Evolutionary conservation across 2,888 invertebrate genomes (phyloP).

Genomic region (Dolichomitus sp.): DNA sequence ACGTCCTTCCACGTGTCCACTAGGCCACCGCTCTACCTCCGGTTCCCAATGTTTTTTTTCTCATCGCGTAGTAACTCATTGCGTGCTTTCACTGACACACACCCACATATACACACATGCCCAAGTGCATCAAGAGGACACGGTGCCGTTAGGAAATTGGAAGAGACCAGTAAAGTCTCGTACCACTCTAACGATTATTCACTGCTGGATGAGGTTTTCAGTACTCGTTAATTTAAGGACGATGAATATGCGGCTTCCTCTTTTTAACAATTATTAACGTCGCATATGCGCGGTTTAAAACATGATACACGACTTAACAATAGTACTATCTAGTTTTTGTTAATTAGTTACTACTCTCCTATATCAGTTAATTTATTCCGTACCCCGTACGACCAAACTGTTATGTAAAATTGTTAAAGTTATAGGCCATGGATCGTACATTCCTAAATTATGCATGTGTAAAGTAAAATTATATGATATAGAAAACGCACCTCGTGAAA

Average conservation of each 20-base stretch:
- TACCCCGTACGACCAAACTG: neutral
- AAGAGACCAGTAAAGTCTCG: slow-evolving; percentile 25
- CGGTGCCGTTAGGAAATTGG: slow-evolving; percentile 11
- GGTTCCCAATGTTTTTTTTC: slow-evolving; percentile 40
- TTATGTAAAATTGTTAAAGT: neutral
- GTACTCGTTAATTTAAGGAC: slow-evolving; percentile 30
- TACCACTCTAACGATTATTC: slow-evolving; percentile 46
- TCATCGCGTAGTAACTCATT: slow-evolving; percentile 2
- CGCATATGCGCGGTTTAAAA: neutral
- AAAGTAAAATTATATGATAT: too few relatives aligned
- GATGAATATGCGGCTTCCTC: slow-evolving; percentile 14
- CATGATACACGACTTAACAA: neutral
- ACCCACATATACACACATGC: neutral
- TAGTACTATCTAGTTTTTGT: neutral
- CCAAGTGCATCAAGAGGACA: slow-evolving; percentile 13
- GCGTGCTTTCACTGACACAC: neutral
- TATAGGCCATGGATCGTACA: too few relatives aligned
- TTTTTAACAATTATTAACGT: slow-evolving; percentile 17
- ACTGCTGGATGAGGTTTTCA: slow-evolving; percentile 22
- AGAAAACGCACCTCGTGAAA: too few relatives aligned
- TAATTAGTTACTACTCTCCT: neutral
- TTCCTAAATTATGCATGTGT: too few relatives aligned
- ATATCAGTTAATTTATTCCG: neutral
- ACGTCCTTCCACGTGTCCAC: slow-evolving; percentile 54
- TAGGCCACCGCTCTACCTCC: slow-evolving; percentile 10